Conservation (phyloP, 1,140 invertebrate species). For the Trachymyrmex cornetzi region DNA sequence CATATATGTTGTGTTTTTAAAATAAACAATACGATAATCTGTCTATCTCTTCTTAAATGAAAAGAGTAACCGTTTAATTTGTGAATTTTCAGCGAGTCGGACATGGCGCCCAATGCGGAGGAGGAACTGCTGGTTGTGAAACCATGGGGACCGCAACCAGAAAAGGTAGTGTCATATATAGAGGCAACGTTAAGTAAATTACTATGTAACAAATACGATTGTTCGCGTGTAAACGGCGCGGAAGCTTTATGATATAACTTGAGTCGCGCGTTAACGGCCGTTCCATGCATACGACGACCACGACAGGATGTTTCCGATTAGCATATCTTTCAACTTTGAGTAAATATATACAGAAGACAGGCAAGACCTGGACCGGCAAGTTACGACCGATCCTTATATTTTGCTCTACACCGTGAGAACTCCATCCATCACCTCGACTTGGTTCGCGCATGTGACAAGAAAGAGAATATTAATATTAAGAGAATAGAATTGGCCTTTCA, state of each 20-base stretch:
- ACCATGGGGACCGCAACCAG: constrained; percentile 83
- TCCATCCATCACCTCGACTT: not conserved
- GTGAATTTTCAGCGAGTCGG: constrained; percentile 81
- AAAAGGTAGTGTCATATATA: constrained; percentile 80
- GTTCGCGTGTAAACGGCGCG: constrained; percentile 36
- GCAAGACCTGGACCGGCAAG: constrained; percentile 40
- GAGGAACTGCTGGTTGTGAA: constrained; percentile 85
- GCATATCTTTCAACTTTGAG: constrained; percentile 77
- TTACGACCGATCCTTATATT: constrained; percentile 67
- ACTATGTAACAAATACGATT: not conserved
- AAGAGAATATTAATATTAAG: constrained; percentile 63
- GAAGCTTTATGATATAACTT: constrained; percentile 41
- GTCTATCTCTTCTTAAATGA: not conserved
- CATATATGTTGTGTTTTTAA: not conserved
- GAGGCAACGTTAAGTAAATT: constrained; percentile 5
- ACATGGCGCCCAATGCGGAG: constrained; percentile 86
- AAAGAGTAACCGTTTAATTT: not conserved
- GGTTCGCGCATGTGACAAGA: constrained; percentile 29
- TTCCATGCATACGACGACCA: constrained; percentile 25
- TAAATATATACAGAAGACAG: constrained; percentile 67
- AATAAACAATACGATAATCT: not conserved
- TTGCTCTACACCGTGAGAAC: constrained; percentile 76
- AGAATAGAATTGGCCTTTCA: constrained; percentile 11
- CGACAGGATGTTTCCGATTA: constrained; percentile 81
- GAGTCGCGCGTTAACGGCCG: constrained; percentile 9